A percentile compares a stretch with the other conserved stretches of the same genome.
Conservation (phyloP, 2,888 invertebrate genomes). For the Drosophila maculinotata region DNA sequence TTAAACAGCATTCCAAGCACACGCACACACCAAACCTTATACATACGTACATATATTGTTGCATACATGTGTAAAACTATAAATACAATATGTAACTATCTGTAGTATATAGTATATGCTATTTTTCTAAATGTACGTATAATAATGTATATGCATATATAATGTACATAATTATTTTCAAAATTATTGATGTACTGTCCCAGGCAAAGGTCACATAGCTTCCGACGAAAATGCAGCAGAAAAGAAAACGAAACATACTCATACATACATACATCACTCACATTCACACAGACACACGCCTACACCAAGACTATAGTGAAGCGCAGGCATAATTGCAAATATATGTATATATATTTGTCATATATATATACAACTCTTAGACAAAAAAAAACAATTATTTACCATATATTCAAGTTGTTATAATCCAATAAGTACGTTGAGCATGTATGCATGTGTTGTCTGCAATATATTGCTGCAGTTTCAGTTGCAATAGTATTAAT, state of each 20-base stretch:
- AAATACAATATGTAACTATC: slow-evolving; percentile 2
- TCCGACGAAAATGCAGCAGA: slow-evolving; percentile 60
- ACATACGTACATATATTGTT: slow-evolving; percentile 2
- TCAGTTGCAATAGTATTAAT: slow-evolving; percentile 55
- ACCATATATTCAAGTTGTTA: slow-evolving; percentile 50
- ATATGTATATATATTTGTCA: slow-evolving; percentile 25
- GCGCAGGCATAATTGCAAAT: slow-evolving; percentile 34
- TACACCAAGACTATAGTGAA: slow-evolving; percentile 49
- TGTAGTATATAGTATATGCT: too few relatives aligned
- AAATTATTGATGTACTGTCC: slow-evolving; percentile 41
- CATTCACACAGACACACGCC: slow-evolving; percentile 40
- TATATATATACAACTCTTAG: slow-evolving; percentile 28
- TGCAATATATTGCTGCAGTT: slow-evolving; percentile 4
- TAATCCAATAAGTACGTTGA: slow-evolving; percentile 63
- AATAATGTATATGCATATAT: neutral
- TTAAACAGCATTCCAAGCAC: slow-evolving; percentile 56
- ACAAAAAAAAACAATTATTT: slow-evolving; percentile 45
- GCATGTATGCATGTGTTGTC: slow-evolving; percentile 43
- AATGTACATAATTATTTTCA: slow-evolving; percentile 16
- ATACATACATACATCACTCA: slow-evolving; percentile 11
- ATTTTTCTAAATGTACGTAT: slow-evolving; percentile 2
- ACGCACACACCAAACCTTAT: slow-evolving; percentile 26
- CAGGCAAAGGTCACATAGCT: slow-evolving; percentile 55
- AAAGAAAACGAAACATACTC: slow-evolving; percentile 52
- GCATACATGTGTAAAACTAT: neutral